A percentile compares a stretch with the other conserved stretches of the same genome.
Evolutionary conservation across 2,113 vertebrate species (phyloP).

Genomic region (Halcyon malimbica): DNA sequence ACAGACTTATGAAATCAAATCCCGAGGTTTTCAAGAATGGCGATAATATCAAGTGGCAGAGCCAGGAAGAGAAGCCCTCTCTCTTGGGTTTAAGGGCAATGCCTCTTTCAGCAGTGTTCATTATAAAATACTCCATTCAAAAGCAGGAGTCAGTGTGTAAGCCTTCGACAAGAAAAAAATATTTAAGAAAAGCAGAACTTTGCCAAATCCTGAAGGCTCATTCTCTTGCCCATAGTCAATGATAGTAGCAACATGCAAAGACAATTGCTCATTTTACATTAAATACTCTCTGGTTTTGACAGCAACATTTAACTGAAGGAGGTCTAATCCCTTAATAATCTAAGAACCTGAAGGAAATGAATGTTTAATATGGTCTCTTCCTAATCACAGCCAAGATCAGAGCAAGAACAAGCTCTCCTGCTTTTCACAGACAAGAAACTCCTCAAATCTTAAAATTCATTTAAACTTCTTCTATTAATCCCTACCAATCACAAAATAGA

Average conservation of each 20-base stretch:
- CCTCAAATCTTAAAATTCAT: neutral
- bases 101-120: neutral
- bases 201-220: neutral
- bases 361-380: conserved; percentile 28
- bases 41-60: neutral
- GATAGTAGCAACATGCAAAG: neutral
- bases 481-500: neutral
- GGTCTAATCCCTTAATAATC: conserved; percentile 10
- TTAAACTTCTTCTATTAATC: neutral
- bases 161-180: neutral
- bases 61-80: neutral
- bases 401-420: neutral
- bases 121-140: neutral
- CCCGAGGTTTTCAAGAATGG: neutral
- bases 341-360: conserved; percentile 21
- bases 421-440: neutral
- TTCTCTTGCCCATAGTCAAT: neutral
- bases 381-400: neutral
- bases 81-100: neutral
- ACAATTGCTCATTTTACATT: neutral
- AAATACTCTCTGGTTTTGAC: neutral
- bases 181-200: neutral
- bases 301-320: conserved; percentile 31
- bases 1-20: neutral
- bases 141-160: neutral